A percentile compares a stretch with the other conserved stretches of the same genome.
Evolutionary conservation across 2,888 invertebrate species (phyloP).

Genomic region (Aleiodes testaceus): DNA sequence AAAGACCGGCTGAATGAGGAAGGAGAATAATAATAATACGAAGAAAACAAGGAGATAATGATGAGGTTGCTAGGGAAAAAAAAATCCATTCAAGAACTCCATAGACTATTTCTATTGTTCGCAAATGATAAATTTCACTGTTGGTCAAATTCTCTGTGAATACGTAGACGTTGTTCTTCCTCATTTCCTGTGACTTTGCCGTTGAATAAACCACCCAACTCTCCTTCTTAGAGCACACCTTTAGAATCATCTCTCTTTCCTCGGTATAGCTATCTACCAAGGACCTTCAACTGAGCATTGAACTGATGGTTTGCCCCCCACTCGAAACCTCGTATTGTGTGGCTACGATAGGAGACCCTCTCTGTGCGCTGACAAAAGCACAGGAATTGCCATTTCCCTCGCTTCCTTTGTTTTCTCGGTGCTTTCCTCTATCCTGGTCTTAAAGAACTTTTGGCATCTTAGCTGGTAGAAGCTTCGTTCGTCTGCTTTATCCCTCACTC

Average conservation of each 20-base stretch:
- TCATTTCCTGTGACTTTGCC: constrained; percentile 41
- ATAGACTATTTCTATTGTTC: no score
- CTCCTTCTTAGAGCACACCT: constrained; percentile 13
- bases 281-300: constrained; percentile 28
- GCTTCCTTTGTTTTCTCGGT: constrained; percentile 25
- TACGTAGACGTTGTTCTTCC: constrained; percentile 19
- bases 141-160: not conserved
- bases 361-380: constrained; percentile 20
- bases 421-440: not conserved
- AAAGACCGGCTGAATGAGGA: no score
- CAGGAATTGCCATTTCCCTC: constrained; percentile 39
- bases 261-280: not conserved
- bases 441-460: constrained; percentile 12
- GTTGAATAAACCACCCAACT: constrained; percentile 22
- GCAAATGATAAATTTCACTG: no score
- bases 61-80: no score
- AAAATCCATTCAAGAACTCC: no score
- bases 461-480: not conserved
- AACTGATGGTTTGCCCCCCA: constrained; percentile 22
- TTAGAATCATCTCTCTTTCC: not conserved
- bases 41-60: no score
- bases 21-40: not conserved
- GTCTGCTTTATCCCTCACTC: not conserved
- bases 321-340: constrained; percentile 25
- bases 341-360: constrained; percentile 5